phyloP scores from a whole-genome alignment of 2,888 invertebrate species.

The Rhimphoctona megacephalus region DNA sequence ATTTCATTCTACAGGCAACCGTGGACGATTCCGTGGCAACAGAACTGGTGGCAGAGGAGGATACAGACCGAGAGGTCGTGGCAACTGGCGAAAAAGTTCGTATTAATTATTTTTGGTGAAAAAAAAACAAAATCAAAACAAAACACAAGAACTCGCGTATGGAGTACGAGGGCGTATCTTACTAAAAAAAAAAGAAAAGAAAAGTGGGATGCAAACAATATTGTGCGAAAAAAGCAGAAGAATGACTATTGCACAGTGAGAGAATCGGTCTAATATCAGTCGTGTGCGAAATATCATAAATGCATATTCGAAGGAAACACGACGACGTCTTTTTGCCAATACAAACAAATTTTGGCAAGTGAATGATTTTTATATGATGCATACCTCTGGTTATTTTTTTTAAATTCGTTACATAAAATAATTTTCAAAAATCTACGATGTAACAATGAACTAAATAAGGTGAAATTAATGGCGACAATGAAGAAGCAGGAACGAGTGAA shows the following conservation, averaged over 20 bases:
- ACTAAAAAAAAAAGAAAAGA: slow-evolving; percentile 54
- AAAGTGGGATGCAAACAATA: slow-evolving; percentile 32
- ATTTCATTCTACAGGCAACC: slow-evolving; percentile 74
- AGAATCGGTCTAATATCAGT: slow-evolving; percentile 15
- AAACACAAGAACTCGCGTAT: slow-evolving; percentile 27
- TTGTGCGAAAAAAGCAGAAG: not conserved
- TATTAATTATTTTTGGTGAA: slow-evolving; percentile 75
- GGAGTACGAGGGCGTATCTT: slow-evolving; percentile 18
- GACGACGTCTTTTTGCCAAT: not conserved
- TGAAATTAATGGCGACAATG: not conserved
- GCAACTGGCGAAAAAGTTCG: slow-evolving; percentile 82
- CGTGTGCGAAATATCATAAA: slow-evolving; percentile 27
- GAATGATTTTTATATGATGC: slow-evolving; percentile 46
- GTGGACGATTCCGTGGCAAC: slow-evolving; percentile 82
- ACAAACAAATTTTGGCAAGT: not conserved
- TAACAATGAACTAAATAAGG: not conserved
- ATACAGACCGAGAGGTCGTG: slow-evolving; percentile 81
- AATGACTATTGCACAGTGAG: not conserved
- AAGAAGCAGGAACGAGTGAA: not conserved
- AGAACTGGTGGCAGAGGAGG: slow-evolving; percentile 80
- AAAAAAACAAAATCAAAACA: not conserved
- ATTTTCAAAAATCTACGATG: not conserved
- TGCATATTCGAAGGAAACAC: slow-evolving; percentile 10
- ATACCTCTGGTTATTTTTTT: slow-evolving; percentile 17
- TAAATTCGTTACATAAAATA: not conserved